These are phyloP conservation scores for Grus americana DNA, from an alignment of 2,113 vertebrate genomes.

Conservation along the genomic window DNA sequence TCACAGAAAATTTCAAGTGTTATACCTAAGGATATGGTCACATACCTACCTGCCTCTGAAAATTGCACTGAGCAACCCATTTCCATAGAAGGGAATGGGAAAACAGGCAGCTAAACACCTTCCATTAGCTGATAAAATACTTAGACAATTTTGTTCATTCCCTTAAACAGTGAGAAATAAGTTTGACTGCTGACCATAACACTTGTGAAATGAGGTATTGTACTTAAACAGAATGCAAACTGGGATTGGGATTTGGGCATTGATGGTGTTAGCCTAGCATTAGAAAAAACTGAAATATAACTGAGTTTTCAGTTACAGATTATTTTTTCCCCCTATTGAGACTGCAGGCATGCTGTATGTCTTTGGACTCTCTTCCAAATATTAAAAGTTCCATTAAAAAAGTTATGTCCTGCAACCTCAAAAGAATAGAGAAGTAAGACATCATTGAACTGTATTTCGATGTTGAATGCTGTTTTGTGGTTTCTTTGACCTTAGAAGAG, in stretches of 20 bases:
- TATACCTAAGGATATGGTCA: not conserved
- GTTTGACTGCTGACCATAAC: not conserved
- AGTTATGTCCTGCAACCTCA: not conserved
- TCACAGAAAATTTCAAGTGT: not conserved
- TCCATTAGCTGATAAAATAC: not conserved
- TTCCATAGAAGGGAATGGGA: not conserved
- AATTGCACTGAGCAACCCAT: not conserved
- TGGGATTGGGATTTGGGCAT: not conserved
- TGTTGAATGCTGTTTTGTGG: not conserved
- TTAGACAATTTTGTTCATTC: not conserved
- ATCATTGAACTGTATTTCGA: not conserved
- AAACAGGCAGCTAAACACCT: not conserved
- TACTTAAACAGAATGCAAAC: not conserved
- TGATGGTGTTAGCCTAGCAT: not conserved
- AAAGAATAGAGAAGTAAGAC: not conserved
- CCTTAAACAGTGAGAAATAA: not conserved
- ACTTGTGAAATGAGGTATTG: not conserved
- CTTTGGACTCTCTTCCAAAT: not conserved
- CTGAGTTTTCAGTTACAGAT: not conserved
- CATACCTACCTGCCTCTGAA: not conserved
- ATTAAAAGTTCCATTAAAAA: not conserved
- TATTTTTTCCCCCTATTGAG: not conserved
- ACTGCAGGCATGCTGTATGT: not conserved
- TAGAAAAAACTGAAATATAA: not conserved
- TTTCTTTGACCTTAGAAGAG: constrained; percentile 43